phyloP scores from a whole-genome alignment of 2,797 vertebrate genomes.

The Sternotherus odoratus region DNA sequence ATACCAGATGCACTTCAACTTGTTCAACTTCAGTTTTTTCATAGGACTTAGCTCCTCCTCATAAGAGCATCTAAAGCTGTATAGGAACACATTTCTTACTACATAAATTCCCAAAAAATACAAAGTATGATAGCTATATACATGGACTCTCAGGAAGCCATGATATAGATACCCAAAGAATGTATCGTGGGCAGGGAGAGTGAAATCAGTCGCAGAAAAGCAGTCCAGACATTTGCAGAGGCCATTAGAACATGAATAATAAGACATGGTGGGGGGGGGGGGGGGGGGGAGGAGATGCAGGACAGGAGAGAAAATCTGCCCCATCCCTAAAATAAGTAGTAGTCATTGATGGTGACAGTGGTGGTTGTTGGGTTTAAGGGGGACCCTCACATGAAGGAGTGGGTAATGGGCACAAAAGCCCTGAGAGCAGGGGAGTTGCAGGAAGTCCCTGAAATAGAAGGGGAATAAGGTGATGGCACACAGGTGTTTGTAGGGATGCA shows the following conservation, averaged over 20 bases:
- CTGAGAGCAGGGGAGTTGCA: no score
- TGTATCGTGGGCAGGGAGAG: background rate
- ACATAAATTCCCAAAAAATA: background rate
- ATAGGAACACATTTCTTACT: background rate
- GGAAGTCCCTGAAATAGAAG: no score
- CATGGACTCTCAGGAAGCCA: background rate
- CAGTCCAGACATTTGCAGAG: background rate
- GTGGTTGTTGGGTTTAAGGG: background rate
- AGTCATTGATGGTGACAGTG: background rate
- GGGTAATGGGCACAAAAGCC: background rate
- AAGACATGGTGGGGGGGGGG: no score
- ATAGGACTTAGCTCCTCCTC: background rate
- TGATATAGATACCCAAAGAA: background rate
- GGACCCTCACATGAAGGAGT: background rate
- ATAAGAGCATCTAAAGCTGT: background rate
- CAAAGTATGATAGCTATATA: background rate
- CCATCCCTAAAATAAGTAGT: background rate
- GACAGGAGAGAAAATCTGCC: background rate
- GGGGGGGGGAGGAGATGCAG: background rate
- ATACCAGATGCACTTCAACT: background rate
- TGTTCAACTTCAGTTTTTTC: background rate
- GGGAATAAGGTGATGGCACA: no score
- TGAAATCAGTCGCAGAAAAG: background rate
- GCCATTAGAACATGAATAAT: background rate
- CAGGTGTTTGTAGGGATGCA: no score